Evolutionary conservation across 2,888 invertebrate genomes (phyloP), one percentile per base, ranked within the genome.

Genomic region (Rhodophaea formosa): DNA sequence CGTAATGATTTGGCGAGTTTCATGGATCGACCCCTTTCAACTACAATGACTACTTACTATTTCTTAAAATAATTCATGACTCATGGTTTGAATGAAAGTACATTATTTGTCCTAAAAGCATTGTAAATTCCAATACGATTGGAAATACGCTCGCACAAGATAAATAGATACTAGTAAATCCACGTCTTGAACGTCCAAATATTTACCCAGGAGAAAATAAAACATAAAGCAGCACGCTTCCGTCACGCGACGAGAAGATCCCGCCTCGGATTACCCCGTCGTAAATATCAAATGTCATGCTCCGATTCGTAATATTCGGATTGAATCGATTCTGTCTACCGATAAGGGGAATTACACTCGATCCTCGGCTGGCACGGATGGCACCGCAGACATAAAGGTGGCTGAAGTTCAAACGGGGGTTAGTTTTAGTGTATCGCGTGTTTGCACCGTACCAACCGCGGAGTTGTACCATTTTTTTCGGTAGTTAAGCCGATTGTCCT

Each of bases 281-380:
- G 86, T 89, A 89, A 89, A 90, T 89, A 89, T 88, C 84, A 84
- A 87, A 88, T 86, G 88, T 88, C 87, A 86, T 87, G 84, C 80
- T 74, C 81, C 84, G 82, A 84, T 85, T 84, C 82, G 81, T 88
- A 86, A 88, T 88, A 88, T 87, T 88, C 80, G 83, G 82, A 87
- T 86, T 86, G 84, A 87, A 88, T 86, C 88, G 87, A 86, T 88
- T 85, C 79, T 72, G 84, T 83, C 82, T 82, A 80, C 80, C 86
- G 88, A 89, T 89, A 88, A 83, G 82, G 81, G 79, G 84, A 84
- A 84, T 86, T 86, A 86, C 80, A 80, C 80, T 82, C 81, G 80
- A 86, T 82, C 78, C 77, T 75, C 69, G 82, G 72, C 84, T 88
- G 89, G 88, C 75, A 90, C 89, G 82, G 84, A 80, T 78, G 79